Evolutionary conservation across 2,888 invertebrate genomes (phyloP).

Genomic region (Therioaphis trifolii): DNA sequence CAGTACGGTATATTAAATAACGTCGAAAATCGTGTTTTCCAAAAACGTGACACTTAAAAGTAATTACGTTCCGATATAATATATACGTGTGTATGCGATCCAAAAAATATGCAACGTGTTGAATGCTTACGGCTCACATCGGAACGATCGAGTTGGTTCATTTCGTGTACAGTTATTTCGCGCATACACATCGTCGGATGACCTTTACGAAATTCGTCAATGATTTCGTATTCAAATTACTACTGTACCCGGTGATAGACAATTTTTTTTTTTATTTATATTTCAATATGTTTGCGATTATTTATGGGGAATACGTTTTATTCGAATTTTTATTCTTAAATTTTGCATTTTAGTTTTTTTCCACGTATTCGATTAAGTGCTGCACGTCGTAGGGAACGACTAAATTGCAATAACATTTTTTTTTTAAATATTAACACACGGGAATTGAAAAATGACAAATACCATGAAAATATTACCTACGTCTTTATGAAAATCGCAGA

Average conservation of each 20-base stretch:
- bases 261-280: neutral
- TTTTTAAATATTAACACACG: neutral
- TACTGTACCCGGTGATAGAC: too few species aligned
- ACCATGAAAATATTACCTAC: neutral
- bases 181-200: too few species aligned
- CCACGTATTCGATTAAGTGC: neutral
- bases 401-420: neutral
- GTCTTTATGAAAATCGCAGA: neutral
- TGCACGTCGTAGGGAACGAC: neutral
- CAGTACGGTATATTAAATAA: too few species aligned
- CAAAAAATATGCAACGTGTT: too few species aligned
- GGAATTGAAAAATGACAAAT: neutral
- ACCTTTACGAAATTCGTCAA: neutral
- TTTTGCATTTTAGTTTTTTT: neutral
- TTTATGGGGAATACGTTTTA: neutral
- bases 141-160: too few species aligned
- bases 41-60: too few species aligned
- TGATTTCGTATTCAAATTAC: too few species aligned
- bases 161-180: too few species aligned
- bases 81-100: too few species aligned
- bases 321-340: neutral
- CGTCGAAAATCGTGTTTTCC: too few species aligned
- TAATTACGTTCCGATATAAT: too few species aligned
- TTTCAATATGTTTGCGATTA: neutral
- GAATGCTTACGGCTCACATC: too few species aligned